phyloP scores from a whole-genome alignment of 2,888 invertebrate species.

The Euproctis similis region DNA sequence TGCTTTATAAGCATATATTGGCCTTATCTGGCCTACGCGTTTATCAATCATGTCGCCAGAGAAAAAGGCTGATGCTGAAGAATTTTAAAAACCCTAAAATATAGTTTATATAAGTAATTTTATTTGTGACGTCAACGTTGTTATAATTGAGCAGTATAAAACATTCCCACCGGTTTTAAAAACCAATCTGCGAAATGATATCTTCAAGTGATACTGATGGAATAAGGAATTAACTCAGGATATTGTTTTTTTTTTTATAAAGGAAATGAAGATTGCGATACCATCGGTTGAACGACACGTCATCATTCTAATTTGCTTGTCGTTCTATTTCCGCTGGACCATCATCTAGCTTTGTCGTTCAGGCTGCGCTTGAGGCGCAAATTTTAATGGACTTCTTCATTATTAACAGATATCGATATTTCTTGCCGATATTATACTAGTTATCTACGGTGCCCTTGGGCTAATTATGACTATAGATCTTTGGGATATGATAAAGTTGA shows the following conservation, averaged over 20 bases:
- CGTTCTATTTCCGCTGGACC: slow-evolving; percentile 20
- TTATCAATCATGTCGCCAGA: too few species aligned
- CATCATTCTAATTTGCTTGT: slow-evolving; percentile 26
- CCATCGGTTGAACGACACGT: slow-evolving; percentile 2
- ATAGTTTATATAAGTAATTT: too few species aligned
- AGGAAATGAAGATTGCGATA: too few species aligned
- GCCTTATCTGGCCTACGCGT: slow-evolving; percentile 24
- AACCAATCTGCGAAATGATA: too few species aligned
- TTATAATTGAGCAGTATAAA: too few species aligned
- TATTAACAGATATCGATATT: slow-evolving; percentile 26
- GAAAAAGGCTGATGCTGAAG: too few species aligned
- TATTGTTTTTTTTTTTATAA: too few species aligned
- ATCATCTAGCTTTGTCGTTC: slow-evolving; percentile 15
- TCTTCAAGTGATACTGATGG: too few species aligned
- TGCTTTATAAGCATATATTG: slow-evolving; percentile 26
- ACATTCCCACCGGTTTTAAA: too few species aligned
- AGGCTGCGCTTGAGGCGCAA: slow-evolving; percentile 16
- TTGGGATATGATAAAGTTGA: slow-evolving; percentile 6
- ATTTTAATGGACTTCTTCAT: slow-evolving; percentile 41
- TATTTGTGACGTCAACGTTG: too few species aligned
- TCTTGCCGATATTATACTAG: slow-evolving; percentile 25
- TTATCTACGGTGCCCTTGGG: slow-evolving; percentile 30
- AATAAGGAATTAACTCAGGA: too few species aligned
- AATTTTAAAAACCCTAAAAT: too few species aligned
- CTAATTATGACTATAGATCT: slow-evolving; percentile 22